A percentile compares a stretch with the other conserved stretches of the same genome.
phyloP scores from a whole-genome alignment of 2,113 vertebrate species.

The Ciconia boyciana region DNA sequence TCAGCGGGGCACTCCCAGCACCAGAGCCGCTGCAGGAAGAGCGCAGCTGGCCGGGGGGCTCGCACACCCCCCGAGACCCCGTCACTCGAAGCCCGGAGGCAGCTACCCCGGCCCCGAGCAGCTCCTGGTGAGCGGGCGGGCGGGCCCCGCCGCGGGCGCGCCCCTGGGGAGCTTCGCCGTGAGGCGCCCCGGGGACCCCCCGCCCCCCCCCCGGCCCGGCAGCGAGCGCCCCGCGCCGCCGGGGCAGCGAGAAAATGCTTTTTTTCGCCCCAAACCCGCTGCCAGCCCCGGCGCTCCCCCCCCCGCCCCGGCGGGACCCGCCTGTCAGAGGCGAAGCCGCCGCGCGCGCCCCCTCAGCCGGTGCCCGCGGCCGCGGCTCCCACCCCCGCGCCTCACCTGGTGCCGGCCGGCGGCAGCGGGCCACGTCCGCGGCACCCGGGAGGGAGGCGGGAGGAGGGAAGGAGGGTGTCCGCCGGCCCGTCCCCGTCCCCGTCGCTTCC shows the following conservation, averaged over 20 bases:
- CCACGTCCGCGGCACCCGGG: neutral
- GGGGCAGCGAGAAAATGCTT: neutral
- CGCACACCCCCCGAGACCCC: neutral
- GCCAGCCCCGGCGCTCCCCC: neutral
- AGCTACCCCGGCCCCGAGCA: neutral
- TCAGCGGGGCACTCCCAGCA: neutral
- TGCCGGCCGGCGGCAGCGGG: slow-evolving; percentile 4
- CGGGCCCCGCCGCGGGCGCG: neutral
- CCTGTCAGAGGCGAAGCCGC: neutral
- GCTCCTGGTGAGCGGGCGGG: neutral
- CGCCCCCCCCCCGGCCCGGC: neutral
- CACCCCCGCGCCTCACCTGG: neutral
- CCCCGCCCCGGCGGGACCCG: neutral
- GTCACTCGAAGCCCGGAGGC: neutral
- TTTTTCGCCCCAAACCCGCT: neutral
- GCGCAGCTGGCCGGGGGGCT: too few species aligned
- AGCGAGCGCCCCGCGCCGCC: neutral
- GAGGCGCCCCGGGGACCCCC: neutral
- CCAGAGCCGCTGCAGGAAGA: neutral
- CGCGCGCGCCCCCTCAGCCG: neutral
- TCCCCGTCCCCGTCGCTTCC: neutral
- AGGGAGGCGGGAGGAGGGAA: neutral
- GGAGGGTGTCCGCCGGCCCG: neutral
- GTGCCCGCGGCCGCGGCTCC: neutral
- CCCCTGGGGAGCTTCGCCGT: neutral